Conservation (phyloP, 2,888 invertebrate genomes). For the Syrphus vitripennis region DNA sequence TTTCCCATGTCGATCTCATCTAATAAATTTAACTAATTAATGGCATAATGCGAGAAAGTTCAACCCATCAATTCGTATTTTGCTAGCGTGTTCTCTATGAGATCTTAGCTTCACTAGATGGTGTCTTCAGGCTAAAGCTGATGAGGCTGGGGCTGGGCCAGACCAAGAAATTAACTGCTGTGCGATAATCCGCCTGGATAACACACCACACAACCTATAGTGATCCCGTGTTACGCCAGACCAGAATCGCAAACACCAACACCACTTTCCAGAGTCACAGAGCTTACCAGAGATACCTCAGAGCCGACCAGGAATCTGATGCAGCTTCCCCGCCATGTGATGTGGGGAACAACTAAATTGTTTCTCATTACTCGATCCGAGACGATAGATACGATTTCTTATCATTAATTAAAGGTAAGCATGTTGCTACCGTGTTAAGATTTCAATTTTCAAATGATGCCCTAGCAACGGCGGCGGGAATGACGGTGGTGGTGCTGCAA, state of each 20-base stretch:
- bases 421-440: constrained; percentile 80
- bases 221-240: constrained; percentile 59
- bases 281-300: not conserved
- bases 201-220: constrained; percentile 33
- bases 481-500: not conserved
- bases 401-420: constrained; percentile 81
- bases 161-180: constrained; percentile 56
- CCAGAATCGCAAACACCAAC: constrained; percentile 13
- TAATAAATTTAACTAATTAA: constrained; percentile 81
- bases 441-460: constrained; percentile 72
- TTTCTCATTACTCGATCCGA: constrained; percentile 71
- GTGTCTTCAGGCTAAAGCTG: not conserved
- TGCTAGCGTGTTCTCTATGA: constrained; percentile 55
- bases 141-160: constrained; percentile 41
- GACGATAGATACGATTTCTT: constrained; percentile 77
- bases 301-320: constrained; percentile 30
- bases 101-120: not conserved
- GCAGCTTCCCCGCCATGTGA: constrained; percentile 16
- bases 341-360: constrained; percentile 69
- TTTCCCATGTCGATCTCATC: constrained; percentile 74
- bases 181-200: constrained; percentile 61
- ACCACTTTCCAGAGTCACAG: constrained; percentile 9
- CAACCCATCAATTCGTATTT: constrained; percentile 67
- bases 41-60: constrained; percentile 76
- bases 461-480: constrained; percentile 50